Evolutionary conservation across 2,888 invertebrate genomes (phyloP).

Genomic region (Macrosiphum euphorbiae): DNA sequence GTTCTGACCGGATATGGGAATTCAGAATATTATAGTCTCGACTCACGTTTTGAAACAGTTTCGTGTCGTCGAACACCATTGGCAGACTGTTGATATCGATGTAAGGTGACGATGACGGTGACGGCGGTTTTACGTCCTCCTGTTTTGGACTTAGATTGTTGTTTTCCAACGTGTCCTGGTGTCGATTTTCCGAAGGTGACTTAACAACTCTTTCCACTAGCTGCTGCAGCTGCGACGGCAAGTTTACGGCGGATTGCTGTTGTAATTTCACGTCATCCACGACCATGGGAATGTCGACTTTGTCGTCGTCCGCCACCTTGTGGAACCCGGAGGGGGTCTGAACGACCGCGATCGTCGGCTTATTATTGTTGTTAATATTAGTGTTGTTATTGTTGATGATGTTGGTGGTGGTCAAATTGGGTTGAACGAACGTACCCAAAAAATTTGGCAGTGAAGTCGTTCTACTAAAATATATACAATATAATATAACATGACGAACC

Average conservation of each 20-base stretch:
- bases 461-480: conserved; percentile 68
- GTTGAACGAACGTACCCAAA: conserved; percentile 71
- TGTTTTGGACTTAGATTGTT: conserved; percentile 1
- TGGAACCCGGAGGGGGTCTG: conserved; percentile 56
- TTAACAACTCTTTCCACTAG: background rate
- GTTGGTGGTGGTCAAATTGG: conserved; percentile 66
- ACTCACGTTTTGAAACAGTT: conserved; percentile 57
- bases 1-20: background rate
- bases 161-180: background rate
- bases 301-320: conserved; percentile 30
- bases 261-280: conserved; percentile 47
- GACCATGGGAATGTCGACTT: conserved; percentile 56
- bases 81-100: conserved; percentile 59
- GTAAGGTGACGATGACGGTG: conserved; percentile 30
- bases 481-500: background rate
- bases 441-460: conserved; percentile 76
- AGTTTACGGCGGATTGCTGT: background rate
- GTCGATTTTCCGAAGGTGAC: background rate
- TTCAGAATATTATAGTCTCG: background rate
- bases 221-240: background rate
- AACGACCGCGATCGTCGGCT: conserved; percentile 57
- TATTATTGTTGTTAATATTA: conserved; percentile 44
- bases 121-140: background rate
- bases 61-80: conserved; percentile 58
- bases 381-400: conserved; percentile 59